Evolutionary conservation across 2,113 vertebrate genomes (phyloP).

Genomic region (Galbula dea): DNA sequence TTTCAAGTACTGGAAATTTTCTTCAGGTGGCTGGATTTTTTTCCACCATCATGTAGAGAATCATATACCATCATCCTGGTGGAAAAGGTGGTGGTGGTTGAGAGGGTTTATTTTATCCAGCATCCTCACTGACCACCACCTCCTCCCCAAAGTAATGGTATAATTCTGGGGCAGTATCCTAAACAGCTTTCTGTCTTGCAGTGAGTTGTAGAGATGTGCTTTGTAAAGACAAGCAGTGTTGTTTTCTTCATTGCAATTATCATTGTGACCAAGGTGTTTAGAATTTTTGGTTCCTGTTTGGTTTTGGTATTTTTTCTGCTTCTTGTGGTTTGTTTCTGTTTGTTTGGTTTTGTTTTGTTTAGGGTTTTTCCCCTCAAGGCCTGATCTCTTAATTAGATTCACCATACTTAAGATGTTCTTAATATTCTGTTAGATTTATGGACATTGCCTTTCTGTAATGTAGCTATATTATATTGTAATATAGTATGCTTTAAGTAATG

Average conservation of each 20-base stretch:
- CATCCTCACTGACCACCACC: neutral
- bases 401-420: neutral
- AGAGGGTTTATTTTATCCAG: neutral
- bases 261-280: neutral
- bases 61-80: neutral
- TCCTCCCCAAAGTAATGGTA: neutral
- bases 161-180: neutral
- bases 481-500: neutral
- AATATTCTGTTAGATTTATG: neutral
- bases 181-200: neutral
- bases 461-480: neutral
- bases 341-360: too few relatives aligned
- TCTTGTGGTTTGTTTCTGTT: neutral
- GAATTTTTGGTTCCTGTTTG: neutral
- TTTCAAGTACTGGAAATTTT: neutral
- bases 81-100: neutral
- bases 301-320: neutral
- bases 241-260: neutral
- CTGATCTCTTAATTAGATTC: neutral
- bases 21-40: neutral
- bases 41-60: neutral
- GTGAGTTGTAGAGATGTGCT: neutral
- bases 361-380: neutral
- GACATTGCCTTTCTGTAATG: neutral
- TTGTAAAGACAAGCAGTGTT: neutral